Evolutionary conservation across 2,113 vertebrate species (phyloP).

Genomic region (Gymnobelideus leadbeateri): DNA sequence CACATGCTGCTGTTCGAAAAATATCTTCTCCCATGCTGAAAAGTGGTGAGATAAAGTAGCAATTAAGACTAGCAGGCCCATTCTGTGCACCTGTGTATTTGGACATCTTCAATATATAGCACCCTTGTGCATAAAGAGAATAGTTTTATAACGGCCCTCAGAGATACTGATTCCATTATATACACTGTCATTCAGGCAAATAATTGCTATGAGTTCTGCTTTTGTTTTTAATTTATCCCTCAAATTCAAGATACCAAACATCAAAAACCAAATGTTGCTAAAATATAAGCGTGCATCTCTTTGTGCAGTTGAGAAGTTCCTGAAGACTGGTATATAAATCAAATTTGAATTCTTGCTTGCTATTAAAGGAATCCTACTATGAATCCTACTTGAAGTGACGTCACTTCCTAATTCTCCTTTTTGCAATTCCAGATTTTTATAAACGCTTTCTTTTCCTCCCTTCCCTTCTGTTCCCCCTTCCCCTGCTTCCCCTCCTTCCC

Average conservation of each 20-base stretch:
- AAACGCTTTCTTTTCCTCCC: background rate
- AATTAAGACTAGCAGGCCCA: constrained; percentile 72
- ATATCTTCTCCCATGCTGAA: constrained; percentile 57
- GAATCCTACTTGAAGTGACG: background rate
- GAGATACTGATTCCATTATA: constrained; percentile 19
- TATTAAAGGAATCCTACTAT: background rate
- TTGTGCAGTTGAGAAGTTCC: background rate
- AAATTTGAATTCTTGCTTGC: background rate
- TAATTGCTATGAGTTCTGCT: background rate
- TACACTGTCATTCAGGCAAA: constrained; percentile 10
- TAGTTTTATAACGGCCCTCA: constrained; percentile 40
- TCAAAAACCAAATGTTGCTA: background rate
- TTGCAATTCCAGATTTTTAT: background rate
- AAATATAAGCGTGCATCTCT: background rate
- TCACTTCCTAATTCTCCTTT: background rate
- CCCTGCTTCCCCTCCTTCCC: too few species aligned
- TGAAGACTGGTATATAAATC: background rate
- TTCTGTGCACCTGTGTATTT: constrained; percentile 59
- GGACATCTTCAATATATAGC: constrained; percentile 30
- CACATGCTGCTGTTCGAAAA: constrained; percentile 66
- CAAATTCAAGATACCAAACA: background rate
- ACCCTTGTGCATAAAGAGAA: constrained; percentile 45
- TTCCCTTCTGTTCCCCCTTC: too few species aligned
- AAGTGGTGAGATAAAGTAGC: constrained; percentile 58
- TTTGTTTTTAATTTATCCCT: background rate